Percentiles rank a stretch among this genome's conserved stretches.
phyloP scores from a whole-genome alignment of 92 coral and sea anemone genomes.

The Umimayanthus kanabou region DNA sequence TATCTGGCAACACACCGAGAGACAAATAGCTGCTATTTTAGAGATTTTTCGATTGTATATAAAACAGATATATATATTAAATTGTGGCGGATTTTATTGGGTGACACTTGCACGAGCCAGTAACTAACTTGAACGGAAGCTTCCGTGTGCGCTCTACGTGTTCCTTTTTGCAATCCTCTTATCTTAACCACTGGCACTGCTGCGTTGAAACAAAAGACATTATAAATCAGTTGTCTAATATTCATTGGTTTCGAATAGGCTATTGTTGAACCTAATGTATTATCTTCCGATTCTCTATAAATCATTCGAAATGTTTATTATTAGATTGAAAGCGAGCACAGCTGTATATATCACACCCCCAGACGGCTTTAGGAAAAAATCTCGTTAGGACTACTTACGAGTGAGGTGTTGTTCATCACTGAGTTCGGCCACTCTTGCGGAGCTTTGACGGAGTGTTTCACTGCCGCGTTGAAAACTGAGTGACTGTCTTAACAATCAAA shows the following conservation, averaged over 20 bases:
- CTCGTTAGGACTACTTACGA: no score
- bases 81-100: no score
- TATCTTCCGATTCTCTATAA: conserved; percentile 18
- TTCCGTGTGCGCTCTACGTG: conserved; percentile 2
- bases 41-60: no score
- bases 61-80: no score
- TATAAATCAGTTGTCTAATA: neutral
- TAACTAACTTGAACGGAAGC: neutral
- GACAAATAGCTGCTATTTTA: no score
- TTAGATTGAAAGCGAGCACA: neutral
- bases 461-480: neutral
- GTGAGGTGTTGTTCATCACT: neutral
- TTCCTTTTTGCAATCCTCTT: neutral
- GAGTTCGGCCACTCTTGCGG: neutral
- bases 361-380: neutral
- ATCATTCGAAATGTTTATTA: neutral
- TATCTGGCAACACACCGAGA: no score
- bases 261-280: neutral
- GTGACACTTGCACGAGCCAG: no score
- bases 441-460: neutral
- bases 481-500: neutral
- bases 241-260: conserved; percentile 7
- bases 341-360: neutral
- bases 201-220: conserved; percentile 10
- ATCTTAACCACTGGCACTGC: no score